phyloP scores from a whole-genome alignment of 2,113 vertebrate species.

The Thamnaconus septentrionalis region DNA sequence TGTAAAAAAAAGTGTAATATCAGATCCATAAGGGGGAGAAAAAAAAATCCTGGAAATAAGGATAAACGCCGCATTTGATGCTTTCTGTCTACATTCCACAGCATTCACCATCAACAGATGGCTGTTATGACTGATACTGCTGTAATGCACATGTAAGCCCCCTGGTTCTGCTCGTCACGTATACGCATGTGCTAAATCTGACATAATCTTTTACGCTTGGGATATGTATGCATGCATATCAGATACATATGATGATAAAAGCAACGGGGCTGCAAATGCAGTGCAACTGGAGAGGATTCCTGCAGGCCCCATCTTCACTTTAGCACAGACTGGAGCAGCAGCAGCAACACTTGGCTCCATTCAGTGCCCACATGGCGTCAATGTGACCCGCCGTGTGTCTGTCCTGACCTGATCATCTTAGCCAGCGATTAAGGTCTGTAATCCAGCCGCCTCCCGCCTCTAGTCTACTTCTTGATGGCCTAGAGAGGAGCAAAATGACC shows the following conservation, averaged over 20 bases:
- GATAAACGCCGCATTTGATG: not conserved
- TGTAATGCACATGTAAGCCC: constrained; percentile 38
- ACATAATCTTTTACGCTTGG: constrained; percentile 35
- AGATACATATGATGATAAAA: too few species aligned
- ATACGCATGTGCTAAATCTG: constrained; percentile 19
- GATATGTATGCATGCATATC: constrained; percentile 9
- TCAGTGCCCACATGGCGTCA: constrained; percentile 6
- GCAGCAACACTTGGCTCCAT: not conserved
- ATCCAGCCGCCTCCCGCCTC: constrained; percentile 48
- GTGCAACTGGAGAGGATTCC: not conserved
- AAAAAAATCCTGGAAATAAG: too few species aligned
- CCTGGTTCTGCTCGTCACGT: constrained; percentile 3
- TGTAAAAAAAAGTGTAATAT: too few species aligned
- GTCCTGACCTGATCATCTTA: constrained; percentile 50
- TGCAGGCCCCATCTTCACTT: not conserved
- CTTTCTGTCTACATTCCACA: constrained; percentile 2
- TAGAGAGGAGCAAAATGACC: constrained; percentile 23
- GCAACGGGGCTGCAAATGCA: not conserved
- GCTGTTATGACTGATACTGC: constrained; percentile 4
- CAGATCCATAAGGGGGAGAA: too few species aligned
- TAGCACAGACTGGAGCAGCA: not conserved
- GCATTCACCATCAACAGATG: constrained; percentile 25
- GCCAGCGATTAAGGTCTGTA: constrained; percentile 63
- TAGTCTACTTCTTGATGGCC: constrained; percentile 31
- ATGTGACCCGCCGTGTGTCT: constrained; percentile 42